These are phyloP conservation scores for Ectropis crepuscularia DNA, from an alignment of 2,888 invertebrate genomes.

Conservation along the genomic window DNA sequence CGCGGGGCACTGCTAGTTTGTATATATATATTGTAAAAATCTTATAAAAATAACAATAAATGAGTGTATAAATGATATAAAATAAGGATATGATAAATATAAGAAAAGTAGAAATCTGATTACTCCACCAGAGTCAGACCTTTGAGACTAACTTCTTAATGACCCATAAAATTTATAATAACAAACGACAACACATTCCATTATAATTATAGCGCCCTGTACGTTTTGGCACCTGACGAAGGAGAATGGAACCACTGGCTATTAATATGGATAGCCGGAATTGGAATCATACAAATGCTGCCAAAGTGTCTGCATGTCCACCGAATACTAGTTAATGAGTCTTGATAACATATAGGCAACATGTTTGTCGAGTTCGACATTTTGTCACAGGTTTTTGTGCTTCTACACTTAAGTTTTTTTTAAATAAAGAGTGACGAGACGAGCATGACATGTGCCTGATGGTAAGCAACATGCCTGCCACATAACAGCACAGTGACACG, in stretches of 20 bases:
- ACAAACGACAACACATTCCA: constrained; percentile 16
- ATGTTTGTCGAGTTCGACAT: background rate
- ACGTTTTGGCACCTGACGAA: constrained; percentile 27
- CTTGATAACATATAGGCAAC: constrained; percentile 5
- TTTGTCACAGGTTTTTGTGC: too few species aligned
- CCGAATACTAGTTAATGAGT: constrained; percentile 1
- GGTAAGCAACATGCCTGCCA: too few species aligned
- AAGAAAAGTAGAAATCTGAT: too few species aligned
- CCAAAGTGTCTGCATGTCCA: constrained; percentile 19
- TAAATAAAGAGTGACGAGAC: too few species aligned
- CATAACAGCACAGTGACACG: too few species aligned
- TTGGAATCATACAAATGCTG: constrained; percentile 16
- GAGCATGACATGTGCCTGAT: too few species aligned
- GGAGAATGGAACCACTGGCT: constrained; percentile 23
- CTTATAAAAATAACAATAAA: too few species aligned
- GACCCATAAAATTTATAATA: constrained; percentile 20
- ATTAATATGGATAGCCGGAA: constrained; percentile 18
- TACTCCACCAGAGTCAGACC: background rate
- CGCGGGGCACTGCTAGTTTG: too few species aligned
- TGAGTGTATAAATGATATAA: too few species aligned
- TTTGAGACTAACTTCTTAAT: constrained; percentile 4
- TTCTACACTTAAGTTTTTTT: too few species aligned
- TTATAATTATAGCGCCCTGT: constrained; percentile 20
- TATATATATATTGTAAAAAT: too few species aligned
- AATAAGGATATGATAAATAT: too few species aligned